Percentiles rank a stretch among this genome's conserved stretches.
Evolutionary conservation across 2,888 invertebrate genomes (phyloP).

Genomic region (Mayetiola destructor): DNA sequence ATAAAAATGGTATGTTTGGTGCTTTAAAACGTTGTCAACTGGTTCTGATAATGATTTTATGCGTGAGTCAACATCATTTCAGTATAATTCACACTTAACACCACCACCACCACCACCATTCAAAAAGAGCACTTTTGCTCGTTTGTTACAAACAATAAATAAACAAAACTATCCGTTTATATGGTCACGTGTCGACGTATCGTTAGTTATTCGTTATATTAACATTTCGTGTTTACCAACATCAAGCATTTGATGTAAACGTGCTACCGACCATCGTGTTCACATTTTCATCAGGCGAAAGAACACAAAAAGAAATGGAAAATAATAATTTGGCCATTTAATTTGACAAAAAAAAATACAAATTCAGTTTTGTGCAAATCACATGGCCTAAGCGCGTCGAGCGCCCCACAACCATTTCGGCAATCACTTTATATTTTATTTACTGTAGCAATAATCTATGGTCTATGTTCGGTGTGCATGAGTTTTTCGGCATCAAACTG

Average conservation of each 20-base stretch:
- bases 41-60: constrained; percentile 8
- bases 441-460: background rate
- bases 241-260: background rate
- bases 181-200: constrained; percentile 7
- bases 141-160: constrained; percentile 6
- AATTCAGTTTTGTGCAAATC: too few relatives aligned
- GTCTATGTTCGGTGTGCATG: too few relatives aligned
- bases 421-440: background rate
- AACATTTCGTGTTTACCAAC: background rate
- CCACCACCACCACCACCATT: too few relatives aligned
- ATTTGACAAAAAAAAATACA: too few relatives aligned
- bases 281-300: background rate
- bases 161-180: constrained; percentile 13
- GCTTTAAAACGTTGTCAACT: background rate
- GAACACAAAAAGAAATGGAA: too few relatives aligned
- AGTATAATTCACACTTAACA: too few relatives aligned
- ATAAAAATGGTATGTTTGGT: background rate
- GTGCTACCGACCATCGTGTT: background rate
- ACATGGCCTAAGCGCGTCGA: too few relatives aligned
- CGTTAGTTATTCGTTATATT: constrained; percentile 3
- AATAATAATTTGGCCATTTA: too few relatives aligned
- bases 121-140: too few relatives aligned
- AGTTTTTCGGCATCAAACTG: background rate
- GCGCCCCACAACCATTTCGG: background rate
- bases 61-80: constrained; percentile 6